Evolutionary conservation across 2,113 vertebrate genomes (phyloP).

Genomic region (Donacobius atricapilla): DNA sequence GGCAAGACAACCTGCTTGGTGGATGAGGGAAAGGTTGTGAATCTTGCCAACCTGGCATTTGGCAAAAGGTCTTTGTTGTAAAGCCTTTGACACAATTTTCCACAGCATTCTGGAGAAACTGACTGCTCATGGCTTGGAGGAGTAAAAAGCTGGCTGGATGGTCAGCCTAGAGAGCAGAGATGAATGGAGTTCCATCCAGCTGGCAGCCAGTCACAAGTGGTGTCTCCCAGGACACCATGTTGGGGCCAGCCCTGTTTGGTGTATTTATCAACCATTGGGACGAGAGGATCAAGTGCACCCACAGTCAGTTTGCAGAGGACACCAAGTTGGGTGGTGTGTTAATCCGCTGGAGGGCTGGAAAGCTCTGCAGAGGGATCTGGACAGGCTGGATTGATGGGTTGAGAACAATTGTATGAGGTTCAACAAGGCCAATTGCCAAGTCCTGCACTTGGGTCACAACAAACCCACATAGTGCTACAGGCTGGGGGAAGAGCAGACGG

Average conservation of each 20-base stretch:
- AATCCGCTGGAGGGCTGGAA: background rate
- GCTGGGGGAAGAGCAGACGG: background rate
- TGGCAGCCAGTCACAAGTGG: background rate
- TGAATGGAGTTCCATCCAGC: background rate
- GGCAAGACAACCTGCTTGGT: background rate
- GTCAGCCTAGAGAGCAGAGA: background rate
- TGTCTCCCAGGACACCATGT: background rate
- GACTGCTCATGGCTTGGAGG: background rate
- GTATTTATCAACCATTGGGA: background rate
- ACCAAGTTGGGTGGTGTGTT: background rate
- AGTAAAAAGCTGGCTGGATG: background rate
- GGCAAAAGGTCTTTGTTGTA: no score
- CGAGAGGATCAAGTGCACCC: fast-evolving
- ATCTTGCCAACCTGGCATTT: no score
- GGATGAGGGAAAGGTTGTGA: background rate
- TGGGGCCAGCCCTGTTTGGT: background rate
- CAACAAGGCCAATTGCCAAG: background rate
- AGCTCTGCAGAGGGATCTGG: background rate
- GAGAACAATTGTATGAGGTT: background rate
- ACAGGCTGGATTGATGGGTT: background rate
- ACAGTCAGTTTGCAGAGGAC: background rate
- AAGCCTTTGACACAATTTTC: background rate
- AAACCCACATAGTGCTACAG: fast-evolving
- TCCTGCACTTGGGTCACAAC: background rate
- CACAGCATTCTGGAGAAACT: background rate